Evolutionary conservation across 2,797 vertebrate genomes (phyloP).

Genomic region (Cichlasoma orientale): DNA sequence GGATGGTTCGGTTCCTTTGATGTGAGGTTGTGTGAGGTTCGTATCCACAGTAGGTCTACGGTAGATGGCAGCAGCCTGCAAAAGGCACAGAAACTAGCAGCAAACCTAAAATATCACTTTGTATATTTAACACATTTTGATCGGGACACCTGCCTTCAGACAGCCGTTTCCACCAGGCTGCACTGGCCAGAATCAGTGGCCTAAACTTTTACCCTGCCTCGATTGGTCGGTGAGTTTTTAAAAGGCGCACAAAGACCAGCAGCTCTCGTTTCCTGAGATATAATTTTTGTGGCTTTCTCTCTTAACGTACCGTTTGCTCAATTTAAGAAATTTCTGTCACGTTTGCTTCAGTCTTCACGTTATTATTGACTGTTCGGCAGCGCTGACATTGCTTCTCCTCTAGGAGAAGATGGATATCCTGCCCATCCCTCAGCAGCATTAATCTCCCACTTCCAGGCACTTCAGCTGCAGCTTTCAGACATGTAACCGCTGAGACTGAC

Average conservation of each 20-base stretch:
- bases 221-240: background rate
- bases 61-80: no score
- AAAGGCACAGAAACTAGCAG: background rate
- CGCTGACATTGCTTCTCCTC: background rate
- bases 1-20: no score
- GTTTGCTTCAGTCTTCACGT: background rate
- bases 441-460: background rate
- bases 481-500: no score
- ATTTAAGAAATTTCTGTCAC: accelerated
- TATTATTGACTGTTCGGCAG: background rate
- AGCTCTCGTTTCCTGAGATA: no score
- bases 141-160: background rate
- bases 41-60: no score
- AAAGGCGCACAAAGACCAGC: background rate
- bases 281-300: background rate
- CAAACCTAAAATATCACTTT: background rate
- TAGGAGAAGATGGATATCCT: background rate
- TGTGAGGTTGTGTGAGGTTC: no score
- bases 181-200: background rate
- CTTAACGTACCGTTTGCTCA: background rate
- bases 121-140: background rate
- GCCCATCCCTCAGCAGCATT: background rate
- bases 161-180: background rate
- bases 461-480: background rate
- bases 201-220: background rate